These are phyloP conservation scores for Alviniconcha strummeri DNA, from an alignment of 2,888 invertebrate genomes.

Conservation along the genomic window DNA sequence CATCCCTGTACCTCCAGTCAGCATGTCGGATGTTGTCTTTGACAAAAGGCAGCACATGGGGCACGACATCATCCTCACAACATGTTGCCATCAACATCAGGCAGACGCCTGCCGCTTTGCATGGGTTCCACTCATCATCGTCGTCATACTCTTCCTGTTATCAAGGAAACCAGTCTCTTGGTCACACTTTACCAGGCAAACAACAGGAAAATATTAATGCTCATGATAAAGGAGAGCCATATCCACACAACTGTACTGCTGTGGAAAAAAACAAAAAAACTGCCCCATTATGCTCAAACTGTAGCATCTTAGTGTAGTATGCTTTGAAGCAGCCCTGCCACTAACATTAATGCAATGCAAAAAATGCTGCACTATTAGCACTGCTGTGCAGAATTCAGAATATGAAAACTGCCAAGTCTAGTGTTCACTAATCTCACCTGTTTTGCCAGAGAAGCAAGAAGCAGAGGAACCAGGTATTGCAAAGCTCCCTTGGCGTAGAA, in stretches of 20 bases:
- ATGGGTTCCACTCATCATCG: conserved; percentile 99
- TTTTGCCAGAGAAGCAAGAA: conserved; percentile 94
- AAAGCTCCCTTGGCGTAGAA: conserved; percentile 99
- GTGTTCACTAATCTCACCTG: conserved; percentile 77
- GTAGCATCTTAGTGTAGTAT: too few species aligned
- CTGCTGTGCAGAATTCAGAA: too few species aligned
- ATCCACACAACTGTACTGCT: too few species aligned
- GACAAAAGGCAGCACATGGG: conserved; percentile 95
- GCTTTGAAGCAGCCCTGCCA: too few species aligned
- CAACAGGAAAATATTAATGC: background rate
- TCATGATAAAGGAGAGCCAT: too few species aligned
- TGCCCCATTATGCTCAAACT: too few species aligned
- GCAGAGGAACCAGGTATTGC: conserved; percentile 93
- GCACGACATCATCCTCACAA: conserved; percentile 97
- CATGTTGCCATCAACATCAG: conserved; percentile 97
- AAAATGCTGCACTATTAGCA: too few species aligned
- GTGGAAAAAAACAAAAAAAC: too few species aligned
- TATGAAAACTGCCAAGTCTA: too few species aligned
- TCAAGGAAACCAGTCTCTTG: conserved; percentile 23
- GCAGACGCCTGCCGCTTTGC: conserved; percentile 99
- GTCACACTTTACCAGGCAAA: too few species aligned
- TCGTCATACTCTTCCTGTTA: conserved; percentile 88
- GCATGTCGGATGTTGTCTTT: conserved; percentile 93
- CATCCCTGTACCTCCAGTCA: conserved; percentile 92
- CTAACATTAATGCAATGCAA: too few species aligned